These are phyloP conservation scores for Phymatocera aterrima DNA, from an alignment of 2,888 invertebrate genomes.

Conservation along the genomic window DNA sequence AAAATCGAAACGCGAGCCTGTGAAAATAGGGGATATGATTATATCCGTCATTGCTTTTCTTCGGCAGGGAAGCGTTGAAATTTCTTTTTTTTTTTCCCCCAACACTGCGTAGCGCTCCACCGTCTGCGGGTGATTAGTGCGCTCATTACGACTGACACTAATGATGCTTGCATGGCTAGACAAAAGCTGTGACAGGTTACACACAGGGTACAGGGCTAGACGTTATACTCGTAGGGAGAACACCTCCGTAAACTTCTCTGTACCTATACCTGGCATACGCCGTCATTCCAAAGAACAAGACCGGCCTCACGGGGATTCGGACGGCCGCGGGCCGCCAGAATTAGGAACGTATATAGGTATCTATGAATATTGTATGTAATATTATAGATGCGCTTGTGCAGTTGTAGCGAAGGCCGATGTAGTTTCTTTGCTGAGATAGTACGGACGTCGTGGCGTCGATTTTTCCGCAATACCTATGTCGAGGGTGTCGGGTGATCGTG, in stretches of 20 bases:
- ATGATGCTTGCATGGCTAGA: conserved; percentile 70
- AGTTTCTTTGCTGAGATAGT: no score
- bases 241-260: conserved; percentile 14
- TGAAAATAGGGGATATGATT: background rate
- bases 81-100: conserved; percentile 47
- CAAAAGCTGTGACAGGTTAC: conserved; percentile 62
- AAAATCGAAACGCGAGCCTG: background rate
- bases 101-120: conserved; percentile 54
- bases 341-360: background rate
- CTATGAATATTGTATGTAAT: background rate
- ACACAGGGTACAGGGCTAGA: conserved; percentile 38
- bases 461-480: no score
- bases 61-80: background rate
- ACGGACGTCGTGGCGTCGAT: no score
- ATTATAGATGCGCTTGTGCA: background rate
- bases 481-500: no score
- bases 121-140: conserved; percentile 71
- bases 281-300: conserved; percentile 21
- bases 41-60: background rate
- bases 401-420: background rate
- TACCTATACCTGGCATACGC: no score
- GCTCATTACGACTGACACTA: conserved; percentile 72
- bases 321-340: background rate
- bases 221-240: background rate
- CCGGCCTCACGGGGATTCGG: conserved; percentile 47